Evolutionary conservation across 1,140 invertebrate species (phyloP), one percentile per base, ranked within the genome.

Genomic region (Harlomillsia oculata): DNA sequence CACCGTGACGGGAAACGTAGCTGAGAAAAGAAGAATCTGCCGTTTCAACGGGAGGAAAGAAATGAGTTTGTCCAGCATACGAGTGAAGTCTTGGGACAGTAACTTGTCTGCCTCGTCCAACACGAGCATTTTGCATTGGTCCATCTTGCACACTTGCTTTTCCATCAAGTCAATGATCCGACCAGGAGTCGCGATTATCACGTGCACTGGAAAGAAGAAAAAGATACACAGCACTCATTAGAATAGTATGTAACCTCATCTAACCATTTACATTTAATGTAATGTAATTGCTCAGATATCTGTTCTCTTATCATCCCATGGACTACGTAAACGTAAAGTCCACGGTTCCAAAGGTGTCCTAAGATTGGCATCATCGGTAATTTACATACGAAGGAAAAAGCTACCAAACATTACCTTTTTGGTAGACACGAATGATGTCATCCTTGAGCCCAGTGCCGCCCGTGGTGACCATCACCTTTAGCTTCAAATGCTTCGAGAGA

Each of bases 91-190:
- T 80, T 97, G 93, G 61, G 94, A 97, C 50, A 99, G 79, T 63
- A 99, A 79, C 76, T 99, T 99, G 74, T 99, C 96, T 64, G 96
- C 96, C 67, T 99, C 97, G 78, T 99, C 97, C 66, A 99, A 79
- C 66, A 99, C 93, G 67, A 99, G 78, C 74, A 94, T 96, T 74
- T 85, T 85, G 79, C 96, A 99, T 62, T 93, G 82, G 63, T 93
- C 85, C 82, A 97, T 92, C 71, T 89, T 82, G 16, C 95, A 94
- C 65, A 99, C 89, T 72, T 92, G 87, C 75, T 99, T 99, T 74
- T 99, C 96, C 88, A 99, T 97, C 68, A 99, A 81, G 82, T 99
- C 97, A 69, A 99, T 82, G 75, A 99, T 98, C 75, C 97, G 83
- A 67, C 97, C 97, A 61, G 97, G 97, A 62, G 96, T 99, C 43